Conservation (phyloP, 2,888 invertebrate genomes). For the Mythimna impura region DNA sequence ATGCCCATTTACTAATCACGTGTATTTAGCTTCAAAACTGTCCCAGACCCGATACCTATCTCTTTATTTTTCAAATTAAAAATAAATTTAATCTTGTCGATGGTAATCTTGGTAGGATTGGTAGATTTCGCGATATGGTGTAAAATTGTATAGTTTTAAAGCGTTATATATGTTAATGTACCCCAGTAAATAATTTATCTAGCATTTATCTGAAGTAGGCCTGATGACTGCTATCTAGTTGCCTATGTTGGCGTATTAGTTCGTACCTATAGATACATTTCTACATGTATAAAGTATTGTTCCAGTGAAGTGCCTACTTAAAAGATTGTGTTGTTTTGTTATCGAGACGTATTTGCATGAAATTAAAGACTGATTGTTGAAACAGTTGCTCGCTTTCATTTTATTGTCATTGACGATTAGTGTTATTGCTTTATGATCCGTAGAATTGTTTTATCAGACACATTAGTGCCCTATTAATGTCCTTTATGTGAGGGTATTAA, state of each 20-base stretch:
- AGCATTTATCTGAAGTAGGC: conserved; percentile 46
- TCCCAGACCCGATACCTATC: conserved; percentile 3
- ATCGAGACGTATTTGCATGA: conserved; percentile 53
- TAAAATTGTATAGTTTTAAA: conserved; percentile 19
- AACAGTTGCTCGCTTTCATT: conserved; percentile 38
- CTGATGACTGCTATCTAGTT: conserved; percentile 29
- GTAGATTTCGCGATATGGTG: conserved; percentile 17
- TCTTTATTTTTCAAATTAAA: conserved; percentile 28
- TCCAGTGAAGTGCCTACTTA: conserved; percentile 40
- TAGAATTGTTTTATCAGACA: conserved; percentile 15
- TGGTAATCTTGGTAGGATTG: conserved; percentile 27
- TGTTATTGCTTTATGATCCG: conserved; percentile 10
- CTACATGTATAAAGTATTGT: conserved; percentile 10
- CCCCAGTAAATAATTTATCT: conserved; percentile 23
- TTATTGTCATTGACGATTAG: conserved; percentile 35
- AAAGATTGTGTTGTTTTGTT: conserved; percentile 53
- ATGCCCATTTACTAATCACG: conserved; percentile 14
- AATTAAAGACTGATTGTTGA: conserved; percentile 69
- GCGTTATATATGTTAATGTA: conserved; percentile 29
- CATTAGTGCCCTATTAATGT: conserved; percentile 15
- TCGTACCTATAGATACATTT: conserved; percentile 1
- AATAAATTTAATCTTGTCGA: conserved; percentile 23
- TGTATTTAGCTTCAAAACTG: conserved; percentile 15
- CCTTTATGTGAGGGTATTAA: not conserved
- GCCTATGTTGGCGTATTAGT: not conserved